Evolutionary conservation across 2,888 invertebrate species (phyloP).

Genomic region (Alentia gelatinosa): DNA sequence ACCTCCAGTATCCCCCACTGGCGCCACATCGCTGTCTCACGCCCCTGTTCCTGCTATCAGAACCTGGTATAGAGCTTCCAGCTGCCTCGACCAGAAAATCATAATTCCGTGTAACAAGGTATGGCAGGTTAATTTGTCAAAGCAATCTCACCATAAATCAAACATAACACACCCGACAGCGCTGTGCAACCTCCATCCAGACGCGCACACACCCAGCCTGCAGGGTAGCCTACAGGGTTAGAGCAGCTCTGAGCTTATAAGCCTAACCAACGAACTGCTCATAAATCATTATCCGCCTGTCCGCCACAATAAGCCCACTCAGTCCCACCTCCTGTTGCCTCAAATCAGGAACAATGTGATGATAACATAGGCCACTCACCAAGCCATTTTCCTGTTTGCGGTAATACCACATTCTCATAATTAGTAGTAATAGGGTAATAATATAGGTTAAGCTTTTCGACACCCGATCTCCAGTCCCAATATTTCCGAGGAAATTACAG

Average conservation of each 20-base stretch:
- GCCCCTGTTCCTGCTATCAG: too few relatives aligned
- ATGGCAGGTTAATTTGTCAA: slow-evolving; percentile 35
- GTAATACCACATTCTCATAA: too few relatives aligned
- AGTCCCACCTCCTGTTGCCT: background rate
- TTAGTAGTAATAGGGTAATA: too few relatives aligned
- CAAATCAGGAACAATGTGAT: too few relatives aligned
- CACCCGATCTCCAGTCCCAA: too few relatives aligned
- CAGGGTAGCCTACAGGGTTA: background rate
- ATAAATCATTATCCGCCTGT: background rate
- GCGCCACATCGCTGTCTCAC: too few relatives aligned
- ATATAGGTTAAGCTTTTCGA: too few relatives aligned
- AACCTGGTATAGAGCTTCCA: too few relatives aligned
- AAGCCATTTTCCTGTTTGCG: too few relatives aligned
- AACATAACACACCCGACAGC: background rate
- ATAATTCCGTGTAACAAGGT: background rate
- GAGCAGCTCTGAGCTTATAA: background rate
- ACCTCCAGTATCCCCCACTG: too few relatives aligned
- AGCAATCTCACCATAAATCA: background rate
- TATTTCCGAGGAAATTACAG: too few relatives aligned
- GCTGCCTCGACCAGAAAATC: background rate
- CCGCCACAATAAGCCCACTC: background rate
- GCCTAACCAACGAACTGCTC: background rate
- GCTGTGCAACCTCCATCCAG: background rate
- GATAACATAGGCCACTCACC: too few relatives aligned
- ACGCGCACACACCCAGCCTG: background rate